Base-by-base conservation (phyloP, 2,113 vertebrate species). In the Dromiciops gliroides region DNA sequence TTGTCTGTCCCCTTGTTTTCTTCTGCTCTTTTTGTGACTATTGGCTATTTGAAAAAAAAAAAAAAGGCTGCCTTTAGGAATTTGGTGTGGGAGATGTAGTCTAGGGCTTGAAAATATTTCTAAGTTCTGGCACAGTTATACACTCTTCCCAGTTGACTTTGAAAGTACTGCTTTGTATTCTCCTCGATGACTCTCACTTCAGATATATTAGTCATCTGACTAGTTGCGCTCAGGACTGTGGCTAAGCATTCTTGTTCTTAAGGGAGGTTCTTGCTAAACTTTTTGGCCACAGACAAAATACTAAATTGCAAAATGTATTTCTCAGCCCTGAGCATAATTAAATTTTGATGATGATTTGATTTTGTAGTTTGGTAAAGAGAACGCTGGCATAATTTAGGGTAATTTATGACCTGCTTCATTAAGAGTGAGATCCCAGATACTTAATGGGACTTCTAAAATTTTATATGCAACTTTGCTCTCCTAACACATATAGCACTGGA, bases 1-100 rank as follows among this genome's bases (percentile, higher is more conserved):
- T 92, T 97, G 96, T 92, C 95, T 96, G 92, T 93, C 53, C 94
- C 92, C 90, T 96, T 95, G 95, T 97, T 98, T 96, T 96, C 96
- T 98, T 97, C 97, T 98, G 95, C 95, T 97, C 97, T 95, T 94
- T 92, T 96, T 98, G 93, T 94, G 94, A 89, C 91, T 97, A 93
- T 96, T 93, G 14, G 89, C 95, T 56, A 1, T 97, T 94, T 95
- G 89, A 94, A 96, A 96, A 93, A 96, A 96, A 96, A 83, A 94
- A 96, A 96, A 93, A 96, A 96, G 97, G 95, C 95, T 96, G 52
- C 48, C 96, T 95, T 91, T 91, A 96, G 97, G 94, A 96, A 95
- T 95, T 94, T 53, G 94, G 91, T 92, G 94, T 24, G 1, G 48
- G 95, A 95, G 93, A 93, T 83, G 0, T 10, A 89, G 50, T 91